phyloP scores from a whole-genome alignment of 2,797 vertebrate genomes.

The Ispidina lecontei region DNA sequence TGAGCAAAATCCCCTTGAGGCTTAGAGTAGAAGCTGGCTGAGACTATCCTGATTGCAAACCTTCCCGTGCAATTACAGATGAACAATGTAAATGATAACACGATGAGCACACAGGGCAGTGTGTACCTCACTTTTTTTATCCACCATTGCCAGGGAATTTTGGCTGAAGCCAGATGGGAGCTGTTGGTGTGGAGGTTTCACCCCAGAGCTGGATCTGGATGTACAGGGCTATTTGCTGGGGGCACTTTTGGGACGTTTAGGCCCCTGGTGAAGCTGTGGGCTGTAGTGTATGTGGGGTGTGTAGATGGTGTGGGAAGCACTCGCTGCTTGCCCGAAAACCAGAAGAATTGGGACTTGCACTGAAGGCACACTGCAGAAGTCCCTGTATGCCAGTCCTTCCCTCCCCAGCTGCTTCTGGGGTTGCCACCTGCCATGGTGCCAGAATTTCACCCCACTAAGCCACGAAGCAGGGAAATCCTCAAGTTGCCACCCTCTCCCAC shows the following conservation, averaged over 20 bases:
- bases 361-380: fast-evolving
- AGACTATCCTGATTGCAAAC: conserved; percentile 55
- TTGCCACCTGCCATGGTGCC: fast-evolving
- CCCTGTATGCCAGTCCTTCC: fast-evolving
- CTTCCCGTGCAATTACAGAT: conserved; percentile 57
- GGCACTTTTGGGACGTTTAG: fast-evolving
- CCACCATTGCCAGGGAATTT: not conserved
- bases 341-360: not conserved
- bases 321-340: not conserved
- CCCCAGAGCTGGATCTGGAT: not conserved
- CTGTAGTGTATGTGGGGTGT: fast-evolving
- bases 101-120: not conserved
- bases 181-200: not conserved
- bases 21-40: conserved; percentile 42
- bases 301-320: not conserved
- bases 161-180: not conserved
- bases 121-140: conserved; percentile 22
- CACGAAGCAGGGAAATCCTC: fast-evolving
- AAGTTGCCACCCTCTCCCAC: fast-evolving
- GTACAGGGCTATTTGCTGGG: fast-evolving
- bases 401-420: not conserved
- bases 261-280: fast-evolving
- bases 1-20: conserved; percentile 43
- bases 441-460: not conserved
- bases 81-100: conserved; percentile 39